Conservation (phyloP, 1,140 invertebrate species). For the Drosophila miranda region DNA sequence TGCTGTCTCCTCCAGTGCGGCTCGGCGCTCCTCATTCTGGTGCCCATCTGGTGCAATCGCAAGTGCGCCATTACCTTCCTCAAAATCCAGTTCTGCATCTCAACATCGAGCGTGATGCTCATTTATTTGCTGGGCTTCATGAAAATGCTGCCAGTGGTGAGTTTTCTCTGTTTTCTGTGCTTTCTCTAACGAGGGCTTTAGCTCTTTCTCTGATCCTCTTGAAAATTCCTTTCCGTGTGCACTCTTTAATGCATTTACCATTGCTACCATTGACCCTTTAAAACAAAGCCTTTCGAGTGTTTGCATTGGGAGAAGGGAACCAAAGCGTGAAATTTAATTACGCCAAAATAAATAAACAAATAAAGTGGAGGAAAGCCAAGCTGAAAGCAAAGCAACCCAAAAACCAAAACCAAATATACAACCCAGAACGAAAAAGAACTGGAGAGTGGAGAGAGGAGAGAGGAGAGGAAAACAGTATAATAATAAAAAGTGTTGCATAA, state of each 20-base stretch:
- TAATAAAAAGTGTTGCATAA: constrained; percentile 47
- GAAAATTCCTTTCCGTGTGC: background rate
- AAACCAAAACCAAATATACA: constrained; percentile 56
- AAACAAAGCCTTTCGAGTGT: constrained; percentile 40
- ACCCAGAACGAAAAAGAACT: constrained; percentile 2
- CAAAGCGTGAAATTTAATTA: constrained; percentile 80
- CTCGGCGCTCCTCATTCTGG: constrained; percentile 84
- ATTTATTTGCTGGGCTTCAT: constrained; percentile 86
- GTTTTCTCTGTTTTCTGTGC: constrained; percentile 23
- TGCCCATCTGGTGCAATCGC: constrained; percentile 85
- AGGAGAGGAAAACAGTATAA: constrained; percentile 27
- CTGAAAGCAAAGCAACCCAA: constrained; percentile 52
- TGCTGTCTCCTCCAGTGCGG: constrained; percentile 85
- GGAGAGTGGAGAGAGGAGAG: background rate
- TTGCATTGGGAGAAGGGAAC: constrained; percentile 29
- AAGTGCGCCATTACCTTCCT: constrained; percentile 86
- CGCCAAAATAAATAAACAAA: constrained; percentile 74
- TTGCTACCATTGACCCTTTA: constrained; percentile 15
- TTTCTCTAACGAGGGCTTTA: background rate
- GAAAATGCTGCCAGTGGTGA: constrained; percentile 84
- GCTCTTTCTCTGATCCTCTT: background rate
- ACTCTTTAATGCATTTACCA: constrained; percentile 20
- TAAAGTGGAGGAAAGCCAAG: constrained; percentile 57
- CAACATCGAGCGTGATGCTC: constrained; percentile 85
- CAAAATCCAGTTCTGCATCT: constrained; percentile 86